phyloP scores from a whole-genome alignment of 2,797 vertebrate genomes.

The Clarias pachynema region DNA sequence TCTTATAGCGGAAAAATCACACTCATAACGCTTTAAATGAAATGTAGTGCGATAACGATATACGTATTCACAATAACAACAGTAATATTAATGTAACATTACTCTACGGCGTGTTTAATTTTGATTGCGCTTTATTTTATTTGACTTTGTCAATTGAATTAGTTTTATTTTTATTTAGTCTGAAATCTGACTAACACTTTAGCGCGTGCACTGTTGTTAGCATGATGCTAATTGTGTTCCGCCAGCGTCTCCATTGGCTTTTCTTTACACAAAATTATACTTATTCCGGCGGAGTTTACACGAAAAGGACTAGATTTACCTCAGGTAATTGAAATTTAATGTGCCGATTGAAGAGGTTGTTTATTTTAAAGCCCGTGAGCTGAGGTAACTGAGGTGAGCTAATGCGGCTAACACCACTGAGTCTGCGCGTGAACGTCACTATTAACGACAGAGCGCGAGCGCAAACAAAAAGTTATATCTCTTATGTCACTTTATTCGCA shows the following conservation, averaged over 20 bases:
- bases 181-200: background rate
- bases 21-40: background rate
- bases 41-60: background rate
- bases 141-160: too few species aligned
- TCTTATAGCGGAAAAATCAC: background rate
- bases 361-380: background rate
- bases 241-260: background rate
- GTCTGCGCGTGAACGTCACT: too few species aligned
- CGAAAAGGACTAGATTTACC: rapidly evolving
- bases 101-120: too few species aligned
- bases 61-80: background rate
- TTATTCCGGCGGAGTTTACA: too few species aligned
- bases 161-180: background rate
- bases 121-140: background rate
- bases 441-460: too few species aligned
- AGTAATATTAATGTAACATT: background rate
- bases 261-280: background rate
- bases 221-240: background rate
- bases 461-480: too few species aligned
- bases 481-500: too few species aligned
- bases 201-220: conserved; percentile 26
- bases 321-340: background rate
- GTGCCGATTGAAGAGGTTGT: background rate
- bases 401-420: too few species aligned
- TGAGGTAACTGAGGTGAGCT: background rate